These are phyloP conservation scores for Doryteuthis pealeii DNA, from an alignment of 1,140 invertebrate species.

Conservation along the genomic window DNA sequence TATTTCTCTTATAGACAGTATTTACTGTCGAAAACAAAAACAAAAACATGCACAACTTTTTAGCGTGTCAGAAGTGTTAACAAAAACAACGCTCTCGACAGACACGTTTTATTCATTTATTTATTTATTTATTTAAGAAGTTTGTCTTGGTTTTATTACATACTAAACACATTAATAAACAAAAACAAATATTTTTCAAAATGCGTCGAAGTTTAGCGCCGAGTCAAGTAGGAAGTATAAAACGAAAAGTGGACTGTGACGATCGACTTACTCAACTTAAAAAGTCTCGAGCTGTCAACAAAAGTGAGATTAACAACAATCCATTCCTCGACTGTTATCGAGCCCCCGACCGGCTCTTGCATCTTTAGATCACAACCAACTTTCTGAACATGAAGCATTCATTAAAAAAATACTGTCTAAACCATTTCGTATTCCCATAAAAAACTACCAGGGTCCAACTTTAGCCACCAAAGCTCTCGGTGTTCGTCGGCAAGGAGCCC, in stretches of 20 bases:
- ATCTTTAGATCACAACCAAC: neutral
- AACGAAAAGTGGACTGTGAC: neutral
- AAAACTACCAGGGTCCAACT: slow-evolving; percentile 71
- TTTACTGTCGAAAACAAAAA: no score
- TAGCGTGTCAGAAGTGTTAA: no score
- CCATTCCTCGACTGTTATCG: neutral
- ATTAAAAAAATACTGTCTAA: slow-evolving; percentile 82
- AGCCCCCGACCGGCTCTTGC: neutral
- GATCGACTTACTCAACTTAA: neutral
- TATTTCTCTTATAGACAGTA: no score
- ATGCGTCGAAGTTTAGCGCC: slow-evolving; percentile 44
- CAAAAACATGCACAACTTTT: no score
- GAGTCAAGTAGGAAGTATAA: slow-evolving; percentile 25
- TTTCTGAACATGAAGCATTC: slow-evolving; percentile 68
- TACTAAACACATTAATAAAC: no score
- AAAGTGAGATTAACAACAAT: no score
- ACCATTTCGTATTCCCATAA: slow-evolving; percentile 93
- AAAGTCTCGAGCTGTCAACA: neutral
- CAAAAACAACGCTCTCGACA: no score
- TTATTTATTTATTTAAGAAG: no score
- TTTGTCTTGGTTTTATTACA: no score
- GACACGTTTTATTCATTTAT: no score
- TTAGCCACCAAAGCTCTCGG: slow-evolving; percentile 69
- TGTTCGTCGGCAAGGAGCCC: slow-evolving; percentile 69
- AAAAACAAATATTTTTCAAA: neutral